Conservation (phyloP, 2,113 vertebrate genomes). For the Indri indri region DNA sequence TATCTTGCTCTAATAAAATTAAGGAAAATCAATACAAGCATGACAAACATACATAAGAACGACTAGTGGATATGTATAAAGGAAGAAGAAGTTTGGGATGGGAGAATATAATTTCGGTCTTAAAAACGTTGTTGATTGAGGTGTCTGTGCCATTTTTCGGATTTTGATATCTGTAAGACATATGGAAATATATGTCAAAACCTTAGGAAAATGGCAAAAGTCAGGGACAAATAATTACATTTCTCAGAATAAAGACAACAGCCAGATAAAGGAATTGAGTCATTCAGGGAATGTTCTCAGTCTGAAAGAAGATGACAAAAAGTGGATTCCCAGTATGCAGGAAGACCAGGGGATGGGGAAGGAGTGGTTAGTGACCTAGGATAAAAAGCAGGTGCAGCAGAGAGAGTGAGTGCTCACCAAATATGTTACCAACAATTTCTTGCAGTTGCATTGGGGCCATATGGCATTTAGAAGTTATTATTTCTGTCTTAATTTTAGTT, state of each 20-base stretch:
- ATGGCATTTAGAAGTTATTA: neutral
- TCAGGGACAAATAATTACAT: neutral
- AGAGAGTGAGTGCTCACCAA: neutral
- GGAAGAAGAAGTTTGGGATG: neutral
- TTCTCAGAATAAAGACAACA: neutral
- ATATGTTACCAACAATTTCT: neutral
- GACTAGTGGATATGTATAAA: neutral
- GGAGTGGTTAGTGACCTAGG: neutral
- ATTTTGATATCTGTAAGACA: neutral
- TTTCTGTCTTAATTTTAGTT: constrained; percentile 8
- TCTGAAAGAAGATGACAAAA: neutral
- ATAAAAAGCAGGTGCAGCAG: neutral
- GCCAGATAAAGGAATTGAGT: neutral
- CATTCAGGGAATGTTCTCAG: neutral
- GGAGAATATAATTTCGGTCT: neutral
- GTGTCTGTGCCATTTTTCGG: neutral
- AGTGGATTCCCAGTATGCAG: neutral
- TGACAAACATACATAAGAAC: neutral
- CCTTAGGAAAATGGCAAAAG: neutral
- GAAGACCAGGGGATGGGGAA: neutral
- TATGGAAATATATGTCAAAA: neutral
- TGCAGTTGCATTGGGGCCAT: neutral
- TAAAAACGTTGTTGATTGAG: neutral
- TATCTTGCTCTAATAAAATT: neutral
- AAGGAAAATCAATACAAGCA: neutral